Evolutionary conservation across 2,797 vertebrate genomes (phyloP), one percentile per base, ranked within the genome.

Genomic region (Oryzias sinensis): DNA sequence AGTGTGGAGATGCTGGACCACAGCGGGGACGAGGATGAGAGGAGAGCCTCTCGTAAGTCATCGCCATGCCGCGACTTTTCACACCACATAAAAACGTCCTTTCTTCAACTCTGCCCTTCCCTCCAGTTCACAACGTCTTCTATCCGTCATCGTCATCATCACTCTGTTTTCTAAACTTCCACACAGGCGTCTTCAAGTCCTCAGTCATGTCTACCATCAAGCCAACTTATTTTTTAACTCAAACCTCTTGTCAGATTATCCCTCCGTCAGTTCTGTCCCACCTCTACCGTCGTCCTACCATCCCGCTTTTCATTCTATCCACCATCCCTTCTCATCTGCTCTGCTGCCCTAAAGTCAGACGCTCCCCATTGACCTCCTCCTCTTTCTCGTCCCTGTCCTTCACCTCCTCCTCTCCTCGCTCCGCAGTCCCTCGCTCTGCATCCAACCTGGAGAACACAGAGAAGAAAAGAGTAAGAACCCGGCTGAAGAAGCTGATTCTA

Each of bases 401-500:
- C 49, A 7, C 74, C 43, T 70, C 66, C 62, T 49, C 49, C 72
- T 66, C 8, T 64, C 49, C 64, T 65, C 59, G 65, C 59, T 75
- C 60, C 53, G 17, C 80, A 93, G 92, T 93, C 52, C 90, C 91
- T 43, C 90, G 90, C 27, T 93, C 92, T 0, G 48, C 65, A 0
- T 93, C 92, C 65, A 92, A 91, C 86, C 81, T 91, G 82, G 92
- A 93, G 83, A 92, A 86, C 84, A 89, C 91, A 0, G 93, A 82
- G 83, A 93, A 89, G 76, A 96, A 95, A 71, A 87, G 94, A 4
- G 95, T 95, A 46, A 93, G 91, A 76, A 94, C 88, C 57, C 92
- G 94, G 7, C 82, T 98, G 70, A 95, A 93, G 86, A 92, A 93
- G 75, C 90, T 98, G 45, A 95, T 98, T 43, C 72, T 92, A 15